Conservation (phyloP, 2,113 vertebrate genomes). For the Tachycineta bicolor region DNA sequence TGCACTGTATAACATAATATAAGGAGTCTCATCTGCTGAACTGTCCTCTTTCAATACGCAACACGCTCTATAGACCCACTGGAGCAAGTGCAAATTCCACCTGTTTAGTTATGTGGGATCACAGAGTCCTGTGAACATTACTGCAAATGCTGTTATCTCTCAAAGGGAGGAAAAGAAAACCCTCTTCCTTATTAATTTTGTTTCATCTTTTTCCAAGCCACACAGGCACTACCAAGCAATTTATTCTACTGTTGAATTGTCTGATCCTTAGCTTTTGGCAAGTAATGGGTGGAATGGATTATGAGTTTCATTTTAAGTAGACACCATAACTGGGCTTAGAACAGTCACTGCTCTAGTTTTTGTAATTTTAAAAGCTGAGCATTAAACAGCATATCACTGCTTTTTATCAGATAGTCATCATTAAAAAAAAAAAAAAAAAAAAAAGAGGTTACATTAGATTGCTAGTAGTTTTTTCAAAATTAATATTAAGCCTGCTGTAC, state of each 20-base stretch:
- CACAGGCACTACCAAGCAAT: background rate
- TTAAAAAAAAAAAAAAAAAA: background rate
- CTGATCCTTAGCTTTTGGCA: constrained; percentile 29
- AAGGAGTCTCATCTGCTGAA: background rate
- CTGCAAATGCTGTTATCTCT: background rate
- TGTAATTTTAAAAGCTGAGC: background rate
- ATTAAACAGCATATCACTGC: constrained; percentile 11
- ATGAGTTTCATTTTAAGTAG: constrained; percentile 24
- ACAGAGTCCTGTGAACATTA: background rate
- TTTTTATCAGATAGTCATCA: constrained; percentile 57
- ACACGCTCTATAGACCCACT: background rate
- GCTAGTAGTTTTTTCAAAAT: constrained; percentile 4
- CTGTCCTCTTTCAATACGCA: background rate
- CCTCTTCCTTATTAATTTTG: background rate
- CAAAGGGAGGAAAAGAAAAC: background rate
- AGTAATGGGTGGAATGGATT: constrained; percentile 13
- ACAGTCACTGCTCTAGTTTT: constrained; percentile 18
- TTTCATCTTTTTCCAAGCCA: background rate
- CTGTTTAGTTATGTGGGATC: background rate
- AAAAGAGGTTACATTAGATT: background rate
- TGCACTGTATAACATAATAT: background rate
- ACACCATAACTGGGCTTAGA: constrained; percentile 15
- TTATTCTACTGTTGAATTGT: background rate
- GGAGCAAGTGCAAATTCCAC: background rate
- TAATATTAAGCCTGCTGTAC: background rate